A percentile compares a stretch with the other conserved stretches of the same genome.
Conservation (phyloP, 2,797 vertebrate species). For the Chaunax sp. region DNA sequence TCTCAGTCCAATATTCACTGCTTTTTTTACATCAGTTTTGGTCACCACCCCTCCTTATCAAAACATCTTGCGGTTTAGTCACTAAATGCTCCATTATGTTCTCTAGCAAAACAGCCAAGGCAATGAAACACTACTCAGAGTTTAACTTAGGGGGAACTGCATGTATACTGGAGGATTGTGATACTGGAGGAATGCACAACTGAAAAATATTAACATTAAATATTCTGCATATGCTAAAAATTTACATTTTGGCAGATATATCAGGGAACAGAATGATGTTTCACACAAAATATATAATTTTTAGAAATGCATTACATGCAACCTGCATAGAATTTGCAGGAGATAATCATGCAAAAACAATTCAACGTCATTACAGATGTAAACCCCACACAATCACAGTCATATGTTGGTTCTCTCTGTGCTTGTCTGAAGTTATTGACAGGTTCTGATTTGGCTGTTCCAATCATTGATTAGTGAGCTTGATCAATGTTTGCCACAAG, state of each 20-base stretch:
- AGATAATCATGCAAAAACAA: neutral
- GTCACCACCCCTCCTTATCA: neutral
- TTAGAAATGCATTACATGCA: neutral
- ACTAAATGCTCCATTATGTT: neutral
- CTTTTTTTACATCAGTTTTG: neutral
- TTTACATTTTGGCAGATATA: neutral
- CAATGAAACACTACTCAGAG: too few relatives aligned
- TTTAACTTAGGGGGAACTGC: too few relatives aligned
- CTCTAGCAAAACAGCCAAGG: too few relatives aligned
- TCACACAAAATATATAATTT: neutral
- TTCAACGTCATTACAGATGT: neutral
- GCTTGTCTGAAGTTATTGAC: constrained; percentile 14
- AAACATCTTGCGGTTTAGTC: too few relatives aligned
- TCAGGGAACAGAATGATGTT: neutral
- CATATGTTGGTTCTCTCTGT: neutral
- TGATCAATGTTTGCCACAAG: constrained; percentile 57
- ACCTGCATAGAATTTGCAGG: neutral
- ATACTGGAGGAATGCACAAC: neutral
- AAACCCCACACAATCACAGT: neutral
- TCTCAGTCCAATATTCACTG: neutral
- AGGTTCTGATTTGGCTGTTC: constrained; percentile 39
- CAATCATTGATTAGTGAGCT: constrained; percentile 53
- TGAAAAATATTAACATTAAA: neutral
- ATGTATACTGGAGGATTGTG: too few relatives aligned
- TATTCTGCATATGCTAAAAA: neutral